Percentiles rank a stretch among this genome's conserved stretches.
phyloP scores from a whole-genome alignment of 2,113 vertebrate species.

The Thryonomys swinderianus region DNA sequence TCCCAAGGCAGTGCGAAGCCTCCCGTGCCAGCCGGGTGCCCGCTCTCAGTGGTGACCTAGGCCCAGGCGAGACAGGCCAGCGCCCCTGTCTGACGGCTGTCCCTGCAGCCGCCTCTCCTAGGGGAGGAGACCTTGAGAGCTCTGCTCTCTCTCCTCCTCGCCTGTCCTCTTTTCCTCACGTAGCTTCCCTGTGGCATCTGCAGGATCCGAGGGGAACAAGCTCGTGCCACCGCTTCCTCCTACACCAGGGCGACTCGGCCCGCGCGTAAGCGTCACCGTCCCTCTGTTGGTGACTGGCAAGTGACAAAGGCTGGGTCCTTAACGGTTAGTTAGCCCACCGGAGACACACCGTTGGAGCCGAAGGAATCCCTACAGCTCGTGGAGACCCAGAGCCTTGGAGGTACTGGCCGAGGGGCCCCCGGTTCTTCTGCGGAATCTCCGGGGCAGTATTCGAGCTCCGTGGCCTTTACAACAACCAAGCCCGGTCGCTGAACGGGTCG shows the following conservation, averaged over 20 bases:
- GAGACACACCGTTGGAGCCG: background rate
- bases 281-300: background rate
- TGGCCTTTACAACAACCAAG: background rate
- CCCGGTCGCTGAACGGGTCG: background rate
- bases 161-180: background rate
- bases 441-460: background rate
- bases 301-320: background rate
- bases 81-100: background rate
- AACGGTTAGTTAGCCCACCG: background rate
- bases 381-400: background rate
- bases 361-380: background rate
- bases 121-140: background rate
- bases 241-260: background rate
- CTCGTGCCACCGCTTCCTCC: background rate
- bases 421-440: background rate
- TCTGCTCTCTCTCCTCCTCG: background rate
- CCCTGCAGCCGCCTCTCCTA: background rate
- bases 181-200: background rate
- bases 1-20: no score
- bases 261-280: no score
- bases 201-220: background rate
- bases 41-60: background rate
- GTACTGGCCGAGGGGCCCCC: background rate
- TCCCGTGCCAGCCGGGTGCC: no score
- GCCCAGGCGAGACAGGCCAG: background rate